phyloP scores from a whole-genome alignment of 1,140 invertebrate genomes.

The Scaptomyza graminum region DNA sequence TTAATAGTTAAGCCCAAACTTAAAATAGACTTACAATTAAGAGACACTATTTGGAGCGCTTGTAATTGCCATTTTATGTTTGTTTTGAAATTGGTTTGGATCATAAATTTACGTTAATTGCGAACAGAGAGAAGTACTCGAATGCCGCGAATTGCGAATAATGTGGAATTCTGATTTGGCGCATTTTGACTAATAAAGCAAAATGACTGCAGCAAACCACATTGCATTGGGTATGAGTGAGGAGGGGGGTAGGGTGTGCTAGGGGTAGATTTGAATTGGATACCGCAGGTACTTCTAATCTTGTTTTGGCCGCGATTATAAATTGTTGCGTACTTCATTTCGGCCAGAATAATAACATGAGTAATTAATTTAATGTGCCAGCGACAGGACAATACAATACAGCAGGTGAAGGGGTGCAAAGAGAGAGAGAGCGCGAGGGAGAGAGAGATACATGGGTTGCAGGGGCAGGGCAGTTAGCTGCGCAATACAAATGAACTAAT shows the following conservation, averaged over 20 bases:
- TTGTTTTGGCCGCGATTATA: conserved; percentile 80
- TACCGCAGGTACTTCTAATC: conserved; percentile 81
- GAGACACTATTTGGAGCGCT: background rate
- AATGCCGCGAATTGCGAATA: conserved; percentile 31
- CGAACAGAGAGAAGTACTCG: conserved; percentile 28
- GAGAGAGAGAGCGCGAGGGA: background rate
- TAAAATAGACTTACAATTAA: background rate
- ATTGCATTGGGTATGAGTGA: background rate
- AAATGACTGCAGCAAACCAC: conserved; percentile 61
- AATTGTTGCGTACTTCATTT: conserved; percentile 83
- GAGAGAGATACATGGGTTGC: background rate
- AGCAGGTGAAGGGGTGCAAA: background rate
- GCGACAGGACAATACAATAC: conserved; percentile 56
- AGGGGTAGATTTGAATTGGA: conserved; percentile 25
- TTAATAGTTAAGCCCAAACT: background rate
- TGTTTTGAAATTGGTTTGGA: conserved; percentile 62
- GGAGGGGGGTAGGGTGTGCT: background rate
- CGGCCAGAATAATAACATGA: conserved; percentile 82
- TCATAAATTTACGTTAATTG: conserved; percentile 75
- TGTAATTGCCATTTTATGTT: conserved; percentile 20
- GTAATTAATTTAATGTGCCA: conserved; percentile 83
- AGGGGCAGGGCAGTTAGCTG: background rate
- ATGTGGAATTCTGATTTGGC: conserved; percentile 72
- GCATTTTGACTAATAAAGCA: conserved; percentile 77
- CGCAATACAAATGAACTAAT: conserved; percentile 76